Conservation (phyloP, 2,113 vertebrate species). For the Maccullochella peelii region DNA sequence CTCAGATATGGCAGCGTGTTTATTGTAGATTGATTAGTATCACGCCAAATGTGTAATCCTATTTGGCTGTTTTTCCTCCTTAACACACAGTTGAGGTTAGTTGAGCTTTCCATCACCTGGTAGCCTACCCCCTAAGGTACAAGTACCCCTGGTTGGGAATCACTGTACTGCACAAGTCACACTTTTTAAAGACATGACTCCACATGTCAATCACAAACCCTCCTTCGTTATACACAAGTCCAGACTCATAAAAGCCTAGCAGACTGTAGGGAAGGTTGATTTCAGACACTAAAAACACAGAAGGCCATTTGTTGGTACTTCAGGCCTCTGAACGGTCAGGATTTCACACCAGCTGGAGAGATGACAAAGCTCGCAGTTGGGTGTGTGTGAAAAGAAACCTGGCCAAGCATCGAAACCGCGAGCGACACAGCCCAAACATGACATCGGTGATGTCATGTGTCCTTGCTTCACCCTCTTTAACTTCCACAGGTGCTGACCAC, state of each 20-base stretch:
- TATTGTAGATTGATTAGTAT: background rate
- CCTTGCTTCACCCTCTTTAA: slow-evolving; percentile 31
- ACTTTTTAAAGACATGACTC: slow-evolving; percentile 24
- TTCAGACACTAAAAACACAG: slow-evolving; percentile 60
- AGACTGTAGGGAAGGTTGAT: slow-evolving; percentile 22
- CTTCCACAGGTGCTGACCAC: background rate
- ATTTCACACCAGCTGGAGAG: slow-evolving; percentile 76
- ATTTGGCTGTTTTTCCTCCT: background rate
- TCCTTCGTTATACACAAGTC: background rate
- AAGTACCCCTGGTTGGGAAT: background rate
- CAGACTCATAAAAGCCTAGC: slow-evolving; percentile 13
- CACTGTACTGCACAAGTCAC: background rate
- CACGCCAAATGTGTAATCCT: background rate
- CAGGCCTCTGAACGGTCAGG: slow-evolving; percentile 43
- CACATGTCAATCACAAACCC: slow-evolving; percentile 23
- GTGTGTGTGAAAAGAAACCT: slow-evolving; percentile 67
- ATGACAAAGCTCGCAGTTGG: slow-evolving; percentile 56
- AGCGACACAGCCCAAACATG: slow-evolving; percentile 13
- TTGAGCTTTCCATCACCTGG: background rate
- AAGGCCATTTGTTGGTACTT: slow-evolving; percentile 63
- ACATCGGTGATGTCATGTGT: slow-evolving; percentile 10
- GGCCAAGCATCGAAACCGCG: background rate
- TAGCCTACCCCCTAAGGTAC: no score
- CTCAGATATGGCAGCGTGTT: background rate
- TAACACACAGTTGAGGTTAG: background rate